Percentiles rank a stretch among this genome's conserved stretches.
phyloP scores from a whole-genome alignment of 2,113 vertebrate genomes.

The Hydropotes inermis region DNA sequence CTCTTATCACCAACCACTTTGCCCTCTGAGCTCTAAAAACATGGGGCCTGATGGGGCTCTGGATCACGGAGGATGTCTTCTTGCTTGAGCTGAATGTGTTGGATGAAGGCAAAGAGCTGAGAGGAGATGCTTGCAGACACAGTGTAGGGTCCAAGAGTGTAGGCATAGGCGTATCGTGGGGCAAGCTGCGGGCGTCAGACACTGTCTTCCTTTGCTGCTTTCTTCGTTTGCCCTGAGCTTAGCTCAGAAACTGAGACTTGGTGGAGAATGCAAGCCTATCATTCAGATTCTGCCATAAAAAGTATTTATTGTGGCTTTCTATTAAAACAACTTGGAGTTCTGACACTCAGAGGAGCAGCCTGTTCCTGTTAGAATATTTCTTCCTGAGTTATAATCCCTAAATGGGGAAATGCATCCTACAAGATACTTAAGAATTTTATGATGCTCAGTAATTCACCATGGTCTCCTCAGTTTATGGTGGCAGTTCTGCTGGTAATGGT shows the following conservation, averaged over 20 bases:
- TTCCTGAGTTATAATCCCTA: constrained; percentile 57
- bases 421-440: constrained; percentile 64
- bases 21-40: not conserved
- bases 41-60: not conserved
- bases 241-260: not conserved
- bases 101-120: not conserved
- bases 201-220: not conserved
- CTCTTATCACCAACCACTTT: not conserved
- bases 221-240: not conserved
- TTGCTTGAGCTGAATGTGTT: not conserved
- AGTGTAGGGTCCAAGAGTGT: not conserved
- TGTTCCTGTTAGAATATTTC: constrained; percentile 51
- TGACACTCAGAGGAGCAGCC: constrained; percentile 34
- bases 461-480: constrained; percentile 29
- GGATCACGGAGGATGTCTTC: not conserved
- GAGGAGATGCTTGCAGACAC: not conserved
- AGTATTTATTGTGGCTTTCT: constrained; percentile 53
- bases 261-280: constrained; percentile 1
- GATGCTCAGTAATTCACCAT: constrained; percentile 29
- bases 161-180: not conserved
- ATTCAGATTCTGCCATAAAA: constrained; percentile 52
- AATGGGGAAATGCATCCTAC: constrained; percentile 36
- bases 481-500: constrained; percentile 5
- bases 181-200: not conserved
- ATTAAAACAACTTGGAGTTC: constrained; percentile 29